A percentile compares a stretch with the other conserved stretches of the same genome.
Conservation (phyloP, 2,797 vertebrate genomes). For the Galagoides demidoff region DNA sequence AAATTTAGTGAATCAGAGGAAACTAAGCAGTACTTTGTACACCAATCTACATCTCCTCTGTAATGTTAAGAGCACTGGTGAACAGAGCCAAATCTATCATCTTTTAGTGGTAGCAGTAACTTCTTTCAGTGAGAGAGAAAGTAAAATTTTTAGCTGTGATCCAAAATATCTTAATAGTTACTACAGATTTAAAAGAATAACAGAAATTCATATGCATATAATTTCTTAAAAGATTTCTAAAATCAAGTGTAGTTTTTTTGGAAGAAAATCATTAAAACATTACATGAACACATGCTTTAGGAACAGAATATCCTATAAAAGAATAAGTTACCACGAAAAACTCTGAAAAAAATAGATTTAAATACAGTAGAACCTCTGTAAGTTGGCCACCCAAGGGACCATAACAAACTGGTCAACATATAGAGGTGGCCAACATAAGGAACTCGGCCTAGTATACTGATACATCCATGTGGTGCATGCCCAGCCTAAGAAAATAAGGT, state of each 20-base stretch:
- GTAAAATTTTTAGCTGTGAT: constrained; percentile 30
- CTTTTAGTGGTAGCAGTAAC: not conserved
- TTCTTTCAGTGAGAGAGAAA: not conserved
- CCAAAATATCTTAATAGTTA: constrained; percentile 21
- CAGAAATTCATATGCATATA: not conserved
- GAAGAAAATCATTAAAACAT: not conserved
- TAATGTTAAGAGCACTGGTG: not conserved
- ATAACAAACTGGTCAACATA: no score
- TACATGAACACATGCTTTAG: not conserved
- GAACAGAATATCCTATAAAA: not conserved
- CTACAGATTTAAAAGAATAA: constrained; percentile 7
- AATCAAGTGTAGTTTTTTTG: not conserved
- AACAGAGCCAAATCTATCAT: not conserved
- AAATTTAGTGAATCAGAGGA: constrained; percentile 2
- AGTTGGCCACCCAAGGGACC: no score
- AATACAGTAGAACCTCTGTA: not conserved
- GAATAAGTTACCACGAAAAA: not conserved
- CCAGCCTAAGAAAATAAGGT: no score
- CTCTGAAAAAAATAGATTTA: not conserved
- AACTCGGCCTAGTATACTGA: no score
- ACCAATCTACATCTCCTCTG: not conserved
- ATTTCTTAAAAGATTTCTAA: constrained; percentile 19
- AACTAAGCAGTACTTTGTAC: constrained; percentile 13
- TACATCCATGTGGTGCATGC: no score
- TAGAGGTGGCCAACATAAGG: no score